A percentile compares a stretch with the other conserved stretches of the same genome.
Conservation (phyloP, 1,140 invertebrate genomes). For the Chymomyza costata region DNA sequence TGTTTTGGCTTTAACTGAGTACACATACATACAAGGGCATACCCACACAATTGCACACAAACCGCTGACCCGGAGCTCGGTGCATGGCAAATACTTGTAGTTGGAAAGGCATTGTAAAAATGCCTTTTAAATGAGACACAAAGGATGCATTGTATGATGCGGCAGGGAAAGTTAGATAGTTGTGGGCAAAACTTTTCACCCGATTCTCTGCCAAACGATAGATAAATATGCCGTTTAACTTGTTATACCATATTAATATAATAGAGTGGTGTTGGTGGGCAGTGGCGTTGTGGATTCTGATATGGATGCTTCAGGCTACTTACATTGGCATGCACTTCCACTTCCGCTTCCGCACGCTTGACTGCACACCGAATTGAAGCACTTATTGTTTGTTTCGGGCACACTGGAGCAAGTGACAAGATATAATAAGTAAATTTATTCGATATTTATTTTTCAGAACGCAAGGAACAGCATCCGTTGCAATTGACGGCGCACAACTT, state of each 20-base stretch:
- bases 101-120: slow-evolving; percentile 41
- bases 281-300: slow-evolving; percentile 11
- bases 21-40: background rate
- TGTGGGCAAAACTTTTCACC: slow-evolving; percentile 26
- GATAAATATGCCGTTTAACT: slow-evolving; percentile 1
- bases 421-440: slow-evolving; percentile 12
- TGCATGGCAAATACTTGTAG: slow-evolving; percentile 13
- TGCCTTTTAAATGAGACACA: slow-evolving; percentile 16
- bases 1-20: no score
- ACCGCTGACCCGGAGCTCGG: slow-evolving; percentile 6
- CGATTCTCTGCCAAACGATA: slow-evolving; percentile 12
- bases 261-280: slow-evolving; percentile 15
- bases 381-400: slow-evolving; percentile 15
- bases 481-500: slow-evolving; percentile 62
- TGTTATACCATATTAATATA: slow-evolving; percentile 24
- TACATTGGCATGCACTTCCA: slow-evolving; percentile 42
- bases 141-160: slow-evolving; percentile 26
- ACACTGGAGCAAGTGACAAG: background rate
- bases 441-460: slow-evolving; percentile 34
- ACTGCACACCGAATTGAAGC: slow-evolving; percentile 25
- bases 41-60: no score
- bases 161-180: no score
- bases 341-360: slow-evolving; percentile 35
- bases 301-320: slow-evolving; percentile 25
- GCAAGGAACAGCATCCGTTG: slow-evolving; percentile 66